Evolutionary conservation across 2,888 invertebrate species (phyloP).

Genomic region (Ditula angustiorana): DNA sequence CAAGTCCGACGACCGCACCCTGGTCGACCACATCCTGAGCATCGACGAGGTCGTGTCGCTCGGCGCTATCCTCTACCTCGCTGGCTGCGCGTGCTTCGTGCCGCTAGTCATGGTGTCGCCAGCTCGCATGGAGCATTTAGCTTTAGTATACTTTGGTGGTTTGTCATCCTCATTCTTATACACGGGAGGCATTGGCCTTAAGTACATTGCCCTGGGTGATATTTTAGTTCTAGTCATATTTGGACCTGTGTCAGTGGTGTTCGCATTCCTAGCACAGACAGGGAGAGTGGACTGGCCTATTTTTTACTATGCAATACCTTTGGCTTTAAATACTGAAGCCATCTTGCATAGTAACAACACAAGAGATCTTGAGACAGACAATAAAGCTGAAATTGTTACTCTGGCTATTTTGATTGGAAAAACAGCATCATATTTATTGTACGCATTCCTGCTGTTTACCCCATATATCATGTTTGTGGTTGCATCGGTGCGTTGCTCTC

Average conservation of each 20-base stretch:
- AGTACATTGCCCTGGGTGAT: conserved; percentile 98
- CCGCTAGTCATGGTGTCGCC: conserved; percentile 92
- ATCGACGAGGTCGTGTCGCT: conserved; percentile 92
- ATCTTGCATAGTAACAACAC: conserved; percentile 98
- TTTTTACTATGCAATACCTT: conserved; percentile 96
- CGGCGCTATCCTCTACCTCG: conserved; percentile 94
- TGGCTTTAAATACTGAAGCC: conserved; percentile 97
- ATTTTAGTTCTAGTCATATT: conserved; percentile 96
- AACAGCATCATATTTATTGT: conserved; percentile 95
- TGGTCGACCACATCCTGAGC: conserved; percentile 95
- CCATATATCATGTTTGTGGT: conserved; percentile 97
- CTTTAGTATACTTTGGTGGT: conserved; percentile 97
- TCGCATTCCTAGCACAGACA: conserved; percentile 96
- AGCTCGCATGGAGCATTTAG: conserved; percentile 97
- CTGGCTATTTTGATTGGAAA: conserved; percentile 97
- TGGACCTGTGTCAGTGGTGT: conserved; percentile 97
- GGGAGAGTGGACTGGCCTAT: conserved; percentile 96
- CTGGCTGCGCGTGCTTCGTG: conserved; percentile 94
- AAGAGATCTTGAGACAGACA: conserved; percentile 94
- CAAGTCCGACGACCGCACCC: conserved; percentile 96
- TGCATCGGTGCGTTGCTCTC: conserved; percentile 92
- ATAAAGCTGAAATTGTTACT: conserved; percentile 96
- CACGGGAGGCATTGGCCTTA: conserved; percentile 97
- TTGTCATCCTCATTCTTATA: conserved; percentile 98
- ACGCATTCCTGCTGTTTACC: conserved; percentile 94